Base-by-base conservation (phyloP, 2,888 invertebrate genomes). In the Andrena chrysosceles region DNA sequence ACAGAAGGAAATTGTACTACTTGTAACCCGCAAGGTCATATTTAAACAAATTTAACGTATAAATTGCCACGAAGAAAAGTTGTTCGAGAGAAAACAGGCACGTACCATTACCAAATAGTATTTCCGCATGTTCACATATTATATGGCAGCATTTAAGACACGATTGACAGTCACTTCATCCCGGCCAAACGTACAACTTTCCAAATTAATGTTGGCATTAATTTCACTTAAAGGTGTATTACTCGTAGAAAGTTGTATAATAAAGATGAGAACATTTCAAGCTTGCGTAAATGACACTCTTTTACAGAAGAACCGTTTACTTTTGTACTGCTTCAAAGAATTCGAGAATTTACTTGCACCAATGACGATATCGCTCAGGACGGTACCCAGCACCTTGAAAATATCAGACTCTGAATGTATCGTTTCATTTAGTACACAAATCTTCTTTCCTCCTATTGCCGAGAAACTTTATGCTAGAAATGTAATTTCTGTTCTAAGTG, bases 181-280 rank as follows among this genome's bases (percentile, higher is more conserved):
- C 35, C 16, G 52, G 52, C 49, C 29, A 62, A 69, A 29, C 7
- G 7, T 29, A 48, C 48, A 31, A 70, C 35, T 35, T 49, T 48
- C 48, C 23, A 70, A 70, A 70, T 35, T 70, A 59, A 70, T 70
- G 59, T 23, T 56, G 35, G 31, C 69, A 48, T 59, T 63, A 63
- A 63, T 63, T 70, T 59, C 59, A 31, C 31, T 70, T 42, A 48
- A 42, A 49, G n/a, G 29, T 16, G 8, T n/a, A 8, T 20, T 59
- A 29, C n/a, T 29, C n/a, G 60, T 42, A 49, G 60, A 60, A 70
- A 48, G 70, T 31, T 33, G 23, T n/a, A 13, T 29, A 48, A 59
- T 48, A 59, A 70, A 70, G 29, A 42, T 48, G 60, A 35, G 20
- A 35, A 35, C 35, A 35, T 35, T 13, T 13, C 16, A 20, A 63